Percentiles rank a stretch among this genome's conserved stretches.
Conservation (phyloP, 2,888 invertebrate genomes). For the Phoenoteleia sp. region DNA sequence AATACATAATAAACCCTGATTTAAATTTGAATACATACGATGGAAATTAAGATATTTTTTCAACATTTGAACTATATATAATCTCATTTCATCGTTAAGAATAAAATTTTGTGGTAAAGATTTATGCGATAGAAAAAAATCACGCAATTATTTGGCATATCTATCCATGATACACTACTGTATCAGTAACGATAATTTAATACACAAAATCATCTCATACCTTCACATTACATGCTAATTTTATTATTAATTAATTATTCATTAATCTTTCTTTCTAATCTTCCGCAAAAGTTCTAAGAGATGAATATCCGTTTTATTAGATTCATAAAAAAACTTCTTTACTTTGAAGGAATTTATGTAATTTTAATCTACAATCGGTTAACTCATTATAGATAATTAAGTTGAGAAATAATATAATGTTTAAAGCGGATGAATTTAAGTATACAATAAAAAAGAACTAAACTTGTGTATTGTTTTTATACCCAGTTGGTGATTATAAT, state of each 20-base stretch:
- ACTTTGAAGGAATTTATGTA: constrained; percentile 16
- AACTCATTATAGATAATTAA: constrained; percentile 24
- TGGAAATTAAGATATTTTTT: constrained; percentile 25
- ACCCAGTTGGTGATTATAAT: too few species aligned
- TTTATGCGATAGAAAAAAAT: constrained; percentile 18
- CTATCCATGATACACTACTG: background rate
- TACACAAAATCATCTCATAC: background rate
- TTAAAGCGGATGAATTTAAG: background rate
- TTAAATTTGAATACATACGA: background rate
- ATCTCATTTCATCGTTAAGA: constrained; percentile 20
- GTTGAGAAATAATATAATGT: constrained; percentile 8
- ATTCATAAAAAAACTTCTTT: constrained; percentile 16
- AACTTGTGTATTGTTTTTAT: too few species aligned
- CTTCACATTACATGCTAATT: constrained; percentile 23
- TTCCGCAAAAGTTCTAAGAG: constrained; percentile 14
- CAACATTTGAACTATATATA: background rate
- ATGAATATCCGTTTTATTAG: constrained; percentile 35
- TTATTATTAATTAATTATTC: constrained; percentile 23
- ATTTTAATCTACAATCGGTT: constrained; percentile 25
- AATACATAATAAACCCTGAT: too few species aligned
- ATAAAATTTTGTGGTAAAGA: constrained; percentile 9
- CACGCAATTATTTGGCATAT: constrained; percentile 27
- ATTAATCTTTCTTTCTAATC: constrained; percentile 14
- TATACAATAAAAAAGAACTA: background rate
- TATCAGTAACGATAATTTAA: constrained; percentile 11